Conservation (phyloP, 2,888 invertebrate genomes). For the Psylliodes chrysocephalus region DNA sequence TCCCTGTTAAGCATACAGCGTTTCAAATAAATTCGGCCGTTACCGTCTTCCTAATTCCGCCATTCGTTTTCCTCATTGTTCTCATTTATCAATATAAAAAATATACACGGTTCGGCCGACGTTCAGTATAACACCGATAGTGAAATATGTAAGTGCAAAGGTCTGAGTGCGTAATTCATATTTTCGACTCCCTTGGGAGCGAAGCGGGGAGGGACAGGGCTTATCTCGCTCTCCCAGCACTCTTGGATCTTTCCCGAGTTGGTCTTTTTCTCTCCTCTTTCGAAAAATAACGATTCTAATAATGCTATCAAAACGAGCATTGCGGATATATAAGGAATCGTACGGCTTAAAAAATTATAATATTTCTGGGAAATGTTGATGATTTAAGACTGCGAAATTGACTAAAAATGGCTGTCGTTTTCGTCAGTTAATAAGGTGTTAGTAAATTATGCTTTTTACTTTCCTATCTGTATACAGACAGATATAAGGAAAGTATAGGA, state of each 20-base stretch:
- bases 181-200: constrained; percentile 44
- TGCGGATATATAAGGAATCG: constrained; percentile 54
- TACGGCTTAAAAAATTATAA: constrained; percentile 51
- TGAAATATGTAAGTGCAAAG: constrained; percentile 55
- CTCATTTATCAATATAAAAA: constrained; percentile 26
- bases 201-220: constrained; percentile 54
- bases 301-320: constrained; percentile 59
- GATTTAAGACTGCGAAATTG: no score
- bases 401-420: no score
- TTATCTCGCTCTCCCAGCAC: constrained; percentile 60
- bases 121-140: constrained; percentile 47
- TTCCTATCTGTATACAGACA: no score
- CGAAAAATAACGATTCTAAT: constrained; percentile 63
- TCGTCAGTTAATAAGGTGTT: no score
- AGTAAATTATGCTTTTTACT: no score
- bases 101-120: constrained; percentile 13
- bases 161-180: constrained; percentile 60
- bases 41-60: constrained; percentile 13
- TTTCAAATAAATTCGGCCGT: neutral
- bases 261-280: constrained; percentile 45
- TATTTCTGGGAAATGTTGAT: constrained; percentile 51
- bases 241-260: constrained; percentile 51
- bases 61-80: constrained; percentile 26
- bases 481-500: no score
- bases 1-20: neutral